Evolutionary conservation across 2,113 vertebrate genomes (phyloP).

Genomic region (Corynorhinus townsendii): DNA sequence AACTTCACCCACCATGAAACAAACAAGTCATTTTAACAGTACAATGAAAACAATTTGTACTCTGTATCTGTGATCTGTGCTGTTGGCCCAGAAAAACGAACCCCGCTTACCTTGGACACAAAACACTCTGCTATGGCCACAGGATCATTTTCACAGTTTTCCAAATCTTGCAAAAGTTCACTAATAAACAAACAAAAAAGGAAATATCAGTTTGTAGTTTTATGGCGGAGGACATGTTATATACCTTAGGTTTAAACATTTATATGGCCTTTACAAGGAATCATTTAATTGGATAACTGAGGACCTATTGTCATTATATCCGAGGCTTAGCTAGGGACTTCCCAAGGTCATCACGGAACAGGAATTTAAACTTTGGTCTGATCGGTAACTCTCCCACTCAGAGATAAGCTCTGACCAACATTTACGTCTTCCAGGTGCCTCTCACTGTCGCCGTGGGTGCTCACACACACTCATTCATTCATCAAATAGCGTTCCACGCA

Average conservation of each 20-base stretch:
- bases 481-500: background rate
- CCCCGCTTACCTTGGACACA: slow-evolving; percentile 93
- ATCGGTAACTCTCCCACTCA: background rate
- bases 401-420: background rate
- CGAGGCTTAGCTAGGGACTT: background rate
- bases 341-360: background rate
- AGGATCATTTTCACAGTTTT: slow-evolving; percentile 91
- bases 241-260: background rate
- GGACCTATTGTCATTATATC: background rate
- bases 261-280: background rate
- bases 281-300: background rate
- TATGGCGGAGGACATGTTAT: background rate
- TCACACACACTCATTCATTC: background rate
- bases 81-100: background rate
- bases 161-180: slow-evolving; percentile 89
- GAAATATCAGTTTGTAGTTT: slow-evolving; percentile 20
- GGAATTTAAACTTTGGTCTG: background rate
- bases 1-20: slow-evolving; percentile 9
- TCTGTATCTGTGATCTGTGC: background rate
- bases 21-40: background rate
- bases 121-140: slow-evolving; percentile 93
- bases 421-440: background rate
- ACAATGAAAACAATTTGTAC: background rate
- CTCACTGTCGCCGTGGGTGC: background rate
- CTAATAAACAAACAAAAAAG: slow-evolving; percentile 74